Percentiles rank a stretch among this genome's conserved stretches.
phyloP scores from a whole-genome alignment of 2,888 invertebrate genomes.

The Hirtodrosophila cameraria region DNA sequence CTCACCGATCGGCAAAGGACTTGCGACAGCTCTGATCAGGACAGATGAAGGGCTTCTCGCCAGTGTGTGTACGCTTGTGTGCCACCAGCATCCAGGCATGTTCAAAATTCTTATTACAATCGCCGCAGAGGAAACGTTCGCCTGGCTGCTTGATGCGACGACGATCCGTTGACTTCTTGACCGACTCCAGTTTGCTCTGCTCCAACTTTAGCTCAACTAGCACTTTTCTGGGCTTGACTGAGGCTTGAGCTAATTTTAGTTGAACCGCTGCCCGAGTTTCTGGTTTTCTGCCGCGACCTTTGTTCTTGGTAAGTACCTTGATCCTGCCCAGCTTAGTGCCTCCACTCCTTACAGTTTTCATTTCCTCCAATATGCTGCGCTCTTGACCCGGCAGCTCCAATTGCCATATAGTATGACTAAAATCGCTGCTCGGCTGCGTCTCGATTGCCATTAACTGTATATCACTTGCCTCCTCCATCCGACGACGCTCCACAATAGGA shows the following conservation, averaged over 20 bases:
- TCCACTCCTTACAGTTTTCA: neutral
- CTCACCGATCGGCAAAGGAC: conserved; percentile 86
- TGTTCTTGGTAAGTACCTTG: conserved; percentile 24
- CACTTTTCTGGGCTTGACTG: neutral
- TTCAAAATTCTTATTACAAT: conserved; percentile 88
- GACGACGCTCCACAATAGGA: conserved; percentile 54
- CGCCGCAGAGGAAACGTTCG: conserved; percentile 69
- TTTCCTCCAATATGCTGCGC: neutral
- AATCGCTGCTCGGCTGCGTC: conserved; percentile 3
- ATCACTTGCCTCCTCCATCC: conserved; percentile 36
- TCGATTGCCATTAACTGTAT: conserved; percentile 49
- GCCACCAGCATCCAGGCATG: conserved; percentile 89
- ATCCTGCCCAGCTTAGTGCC: conserved; percentile 34
- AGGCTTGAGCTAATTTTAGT: neutral
- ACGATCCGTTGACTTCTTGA: conserved; percentile 21
- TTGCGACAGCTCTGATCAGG: conserved; percentile 87
- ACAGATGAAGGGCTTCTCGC: conserved; percentile 89
- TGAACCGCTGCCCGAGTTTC: neutral
- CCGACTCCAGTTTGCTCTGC: neutral
- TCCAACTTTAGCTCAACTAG: neutral
- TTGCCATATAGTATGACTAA: conserved; percentile 62
- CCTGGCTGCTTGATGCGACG: conserved; percentile 48
- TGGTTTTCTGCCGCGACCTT: conserved; percentile 7
- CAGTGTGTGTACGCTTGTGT: conserved; percentile 88
- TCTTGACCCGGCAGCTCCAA: conserved; percentile 29